A percentile compares a stretch with the other conserved stretches of the same genome.
Evolutionary conservation across 2,797 vertebrate species (phyloP).

Genomic region (Tragopan temminckii): DNA sequence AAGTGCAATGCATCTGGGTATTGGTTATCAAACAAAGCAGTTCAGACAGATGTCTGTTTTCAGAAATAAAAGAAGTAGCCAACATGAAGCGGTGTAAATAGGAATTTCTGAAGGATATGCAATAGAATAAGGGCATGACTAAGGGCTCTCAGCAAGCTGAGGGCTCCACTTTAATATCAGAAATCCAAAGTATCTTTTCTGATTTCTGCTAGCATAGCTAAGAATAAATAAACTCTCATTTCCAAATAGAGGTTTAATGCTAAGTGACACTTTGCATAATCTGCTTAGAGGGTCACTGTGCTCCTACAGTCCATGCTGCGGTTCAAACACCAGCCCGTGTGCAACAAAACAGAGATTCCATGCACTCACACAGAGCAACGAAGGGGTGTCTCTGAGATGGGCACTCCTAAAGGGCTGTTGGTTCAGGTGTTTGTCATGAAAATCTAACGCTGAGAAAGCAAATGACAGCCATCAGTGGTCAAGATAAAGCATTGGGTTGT

Average conservation of each 20-base stretch:
- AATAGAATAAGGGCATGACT: not conserved
- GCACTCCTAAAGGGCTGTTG: not conserved
- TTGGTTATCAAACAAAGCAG: constrained; percentile 23
- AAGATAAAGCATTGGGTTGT: not conserved
- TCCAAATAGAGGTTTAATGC: not conserved
- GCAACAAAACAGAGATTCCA: rapidly evolving
- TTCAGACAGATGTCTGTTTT: not conserved
- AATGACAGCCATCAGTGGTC: not conserved
- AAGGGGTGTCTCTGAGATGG: not conserved
- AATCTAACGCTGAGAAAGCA: not conserved
- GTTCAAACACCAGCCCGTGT: not conserved
- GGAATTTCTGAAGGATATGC: not conserved
- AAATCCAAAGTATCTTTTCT: not conserved
- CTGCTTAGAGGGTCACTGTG: not conserved
- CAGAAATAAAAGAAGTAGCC: not conserved
- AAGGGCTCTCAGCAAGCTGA: not conserved
- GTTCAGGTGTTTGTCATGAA: not conserved
- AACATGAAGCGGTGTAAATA: not conserved
- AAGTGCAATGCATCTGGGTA: constrained; percentile 28
- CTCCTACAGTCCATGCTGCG: not conserved
- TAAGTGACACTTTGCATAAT: constrained; percentile 26
- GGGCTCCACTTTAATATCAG: not conserved
- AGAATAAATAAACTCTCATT: not conserved
- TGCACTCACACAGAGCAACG: rapidly evolving
- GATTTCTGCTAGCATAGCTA: not conserved